Base-by-base conservation (phyloP, 2,888 invertebrate genomes). In the Drosophila ochracea region DNA sequence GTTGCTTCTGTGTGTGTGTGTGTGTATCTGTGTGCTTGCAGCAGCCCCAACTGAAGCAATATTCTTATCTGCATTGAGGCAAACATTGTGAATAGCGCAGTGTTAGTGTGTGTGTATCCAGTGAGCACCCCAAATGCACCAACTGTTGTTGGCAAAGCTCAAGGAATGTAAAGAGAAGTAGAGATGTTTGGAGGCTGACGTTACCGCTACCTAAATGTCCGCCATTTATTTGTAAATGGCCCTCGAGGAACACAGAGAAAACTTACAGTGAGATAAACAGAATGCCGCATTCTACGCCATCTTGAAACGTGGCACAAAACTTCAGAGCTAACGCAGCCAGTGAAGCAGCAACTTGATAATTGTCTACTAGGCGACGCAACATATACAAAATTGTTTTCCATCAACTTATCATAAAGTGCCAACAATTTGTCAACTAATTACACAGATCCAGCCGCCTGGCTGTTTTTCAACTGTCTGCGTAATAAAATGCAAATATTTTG, bases 61-160 rank as follows among this genome's bases (percentile, higher is more conserved):
- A 82, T 89, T 84, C 88, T 91, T 90, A 90, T 90, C 91, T 90
- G 91, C 91, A 90, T 81, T 88, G 84, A 82, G 80, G 82, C 83
- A 86, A 82, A 73, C 71, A 62, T 76, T 75, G 68, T 78, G 67
- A 70, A 58, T 54, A 64, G 53, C 68, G 66, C 41, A 25, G 9
- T 25, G 25, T 16, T 47, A 47, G 2, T 60, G 25, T 59, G 41
- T 62, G 61, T 70, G 63, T 71, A 59, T 62, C 28, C 53, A 65
- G 68, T 66, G 66, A 73, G 61, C 75, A 78, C 66, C 68, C 69
- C 62, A 71, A 78, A 68, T 73, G 76, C 70, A 72, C 53, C 84
- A 84, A 81, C 82, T 72, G 85, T 81, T 84, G 80, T 72, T 76
- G 80, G 73, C 66, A 73, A 64, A 57, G 67, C 73, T 64, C 54